Percentiles rank a stretch among this genome's conserved stretches.
Evolutionary conservation across 1,140 invertebrate genomes (phyloP).

Genomic region (Pogonus chalceus): DNA sequence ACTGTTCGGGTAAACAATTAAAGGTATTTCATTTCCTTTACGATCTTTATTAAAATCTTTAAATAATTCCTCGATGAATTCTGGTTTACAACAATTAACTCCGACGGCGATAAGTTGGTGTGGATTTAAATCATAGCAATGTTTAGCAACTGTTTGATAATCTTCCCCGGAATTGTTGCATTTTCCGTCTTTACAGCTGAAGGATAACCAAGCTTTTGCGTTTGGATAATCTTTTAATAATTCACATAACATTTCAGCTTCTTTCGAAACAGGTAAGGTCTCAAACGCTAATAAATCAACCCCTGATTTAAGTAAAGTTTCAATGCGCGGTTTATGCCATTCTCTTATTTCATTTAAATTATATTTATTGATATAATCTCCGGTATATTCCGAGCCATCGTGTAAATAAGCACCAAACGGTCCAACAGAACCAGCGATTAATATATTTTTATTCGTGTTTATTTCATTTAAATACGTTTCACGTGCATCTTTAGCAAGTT

Average conservation of each 20-base stretch:
- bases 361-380: slow-evolving; percentile 44
- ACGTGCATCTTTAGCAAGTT: slow-evolving; percentile 34
- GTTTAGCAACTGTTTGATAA: slow-evolving; percentile 43
- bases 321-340: slow-evolving; percentile 48
- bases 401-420: slow-evolving; percentile 53
- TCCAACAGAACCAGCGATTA: slow-evolving; percentile 51
- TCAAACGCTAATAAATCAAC: slow-evolving; percentile 53
- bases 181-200: slow-evolving; percentile 33
- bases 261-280: slow-evolving; percentile 49
- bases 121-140: slow-evolving; percentile 30
- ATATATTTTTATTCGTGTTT: slow-evolving; percentile 21
- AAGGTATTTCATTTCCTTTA: slow-evolving; percentile 31
- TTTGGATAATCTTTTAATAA: slow-evolving; percentile 42
- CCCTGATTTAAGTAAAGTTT: slow-evolving; percentile 42
- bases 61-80: slow-evolving; percentile 38
- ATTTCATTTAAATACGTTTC: slow-evolving; percentile 16
- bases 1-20: slow-evolving; percentile 63
- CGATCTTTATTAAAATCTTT: slow-evolving; percentile 23
- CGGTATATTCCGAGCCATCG: slow-evolving; percentile 60
- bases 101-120: slow-evolving; percentile 46
- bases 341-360: slow-evolving; percentile 40
- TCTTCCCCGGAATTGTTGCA: slow-evolving; percentile 48
- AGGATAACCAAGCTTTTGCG: slow-evolving; percentile 46
- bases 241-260: slow-evolving; percentile 45
- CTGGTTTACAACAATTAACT: slow-evolving; percentile 47